Percentiles rank a stretch among this genome's conserved stretches.
Conservation (phyloP, 2,797 vertebrate genomes). For the Halcyon leucocephala region DNA sequence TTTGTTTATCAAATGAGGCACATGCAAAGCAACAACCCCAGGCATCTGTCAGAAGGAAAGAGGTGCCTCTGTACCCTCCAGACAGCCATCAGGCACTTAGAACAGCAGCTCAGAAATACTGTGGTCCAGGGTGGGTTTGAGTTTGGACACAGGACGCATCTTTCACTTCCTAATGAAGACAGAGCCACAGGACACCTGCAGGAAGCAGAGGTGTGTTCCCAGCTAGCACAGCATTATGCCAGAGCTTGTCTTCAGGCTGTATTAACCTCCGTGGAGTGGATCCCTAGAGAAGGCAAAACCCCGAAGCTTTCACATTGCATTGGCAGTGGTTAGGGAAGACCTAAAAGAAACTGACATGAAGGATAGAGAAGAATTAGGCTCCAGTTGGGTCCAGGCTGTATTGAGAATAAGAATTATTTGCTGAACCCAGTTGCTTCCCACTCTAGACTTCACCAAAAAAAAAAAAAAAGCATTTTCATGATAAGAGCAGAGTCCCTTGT, state of each 20-base stretch:
- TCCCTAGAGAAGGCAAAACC: neutral
- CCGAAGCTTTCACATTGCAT: neutral
- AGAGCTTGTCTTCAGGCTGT: neutral
- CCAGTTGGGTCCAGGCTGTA: neutral
- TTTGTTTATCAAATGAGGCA: constrained; percentile 92
- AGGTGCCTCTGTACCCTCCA: constrained; percentile 24
- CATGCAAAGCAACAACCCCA: constrained; percentile 85
- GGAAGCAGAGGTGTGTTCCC: neutral
- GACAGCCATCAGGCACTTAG: neutral
- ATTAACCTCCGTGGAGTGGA: neutral
- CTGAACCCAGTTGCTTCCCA: neutral
- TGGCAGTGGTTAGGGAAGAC: neutral
- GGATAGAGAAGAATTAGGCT: neutral
- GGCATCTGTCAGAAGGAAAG: neutral
- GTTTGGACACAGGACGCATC: neutral
- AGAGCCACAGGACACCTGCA: neutral
- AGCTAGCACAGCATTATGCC: neutral
- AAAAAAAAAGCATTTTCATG: neutral
- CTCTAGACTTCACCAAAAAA: neutral
- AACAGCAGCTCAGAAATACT: constrained; percentile 9
- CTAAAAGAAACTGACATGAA: neutral
- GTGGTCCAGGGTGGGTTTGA: neutral
- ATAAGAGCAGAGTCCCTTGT: neutral
- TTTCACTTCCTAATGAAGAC: neutral
- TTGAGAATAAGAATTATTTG: neutral